Conservation (phyloP, 1,140 invertebrate species). For the Notospermus geniculatus region DNA sequence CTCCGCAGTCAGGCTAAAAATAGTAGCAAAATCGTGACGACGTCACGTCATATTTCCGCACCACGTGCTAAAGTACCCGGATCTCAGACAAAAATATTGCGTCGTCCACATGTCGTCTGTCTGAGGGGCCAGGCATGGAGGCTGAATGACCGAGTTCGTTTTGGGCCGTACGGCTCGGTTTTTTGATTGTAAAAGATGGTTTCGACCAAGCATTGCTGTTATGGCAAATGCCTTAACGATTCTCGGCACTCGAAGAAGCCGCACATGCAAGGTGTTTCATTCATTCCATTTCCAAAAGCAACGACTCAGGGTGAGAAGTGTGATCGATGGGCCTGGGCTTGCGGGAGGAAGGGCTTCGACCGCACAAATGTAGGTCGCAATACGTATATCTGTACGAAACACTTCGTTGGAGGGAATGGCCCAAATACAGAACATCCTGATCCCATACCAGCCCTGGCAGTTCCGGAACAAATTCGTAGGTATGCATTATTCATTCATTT, state of each 20-base stretch:
- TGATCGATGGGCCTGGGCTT: constrained; percentile 7
- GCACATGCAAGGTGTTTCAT: constrained; percentile 22
- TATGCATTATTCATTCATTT: too few relatives aligned
- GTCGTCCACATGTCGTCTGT: too few relatives aligned
- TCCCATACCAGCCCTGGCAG: constrained; percentile 12
- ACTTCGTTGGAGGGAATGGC: constrained; percentile 5
- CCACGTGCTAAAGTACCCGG: too few relatives aligned
- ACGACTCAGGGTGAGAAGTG: constrained; percentile 16
- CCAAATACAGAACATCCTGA: constrained; percentile 14
- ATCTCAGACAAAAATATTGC: too few relatives aligned
- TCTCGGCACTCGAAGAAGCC: constrained; percentile 18
- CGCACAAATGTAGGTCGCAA: background rate
- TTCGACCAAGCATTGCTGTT: constrained; percentile 25
- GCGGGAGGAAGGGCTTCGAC: background rate
- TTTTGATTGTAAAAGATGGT: constrained; percentile 7
- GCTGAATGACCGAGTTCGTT: too few relatives aligned
- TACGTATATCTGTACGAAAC: constrained; percentile 10
- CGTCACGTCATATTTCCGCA: too few relatives aligned
- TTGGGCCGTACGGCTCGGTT: too few relatives aligned
- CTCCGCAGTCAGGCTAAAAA: too few relatives aligned
- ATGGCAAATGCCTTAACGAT: constrained; percentile 24
- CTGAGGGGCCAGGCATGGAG: too few relatives aligned
- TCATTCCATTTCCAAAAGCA: constrained; percentile 27
- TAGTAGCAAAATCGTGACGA: too few relatives aligned
- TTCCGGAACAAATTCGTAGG: background rate